A percentile compares a stretch with the other conserved stretches of the same genome.
phyloP scores from a whole-genome alignment of 2,113 vertebrate species.

The Haplochromis burtoni region DNA sequence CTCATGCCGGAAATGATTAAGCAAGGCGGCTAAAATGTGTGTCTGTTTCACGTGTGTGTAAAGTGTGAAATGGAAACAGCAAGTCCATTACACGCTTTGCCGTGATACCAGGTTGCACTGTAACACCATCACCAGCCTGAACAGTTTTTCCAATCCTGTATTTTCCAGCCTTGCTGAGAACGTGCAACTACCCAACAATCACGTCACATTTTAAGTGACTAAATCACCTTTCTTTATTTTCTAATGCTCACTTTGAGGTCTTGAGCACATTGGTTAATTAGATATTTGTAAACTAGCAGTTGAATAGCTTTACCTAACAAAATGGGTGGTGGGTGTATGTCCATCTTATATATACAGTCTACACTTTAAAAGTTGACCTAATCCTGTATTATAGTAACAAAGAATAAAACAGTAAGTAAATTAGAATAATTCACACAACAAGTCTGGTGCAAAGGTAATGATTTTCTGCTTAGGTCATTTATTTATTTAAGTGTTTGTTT shows the following conservation, averaged over 20 bases:
- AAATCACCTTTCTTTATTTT: background rate
- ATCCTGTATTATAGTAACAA: background rate
- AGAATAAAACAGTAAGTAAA: background rate
- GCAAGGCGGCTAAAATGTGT: background rate
- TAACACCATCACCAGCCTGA: background rate
- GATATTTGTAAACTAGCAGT: background rate
- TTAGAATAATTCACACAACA: background rate
- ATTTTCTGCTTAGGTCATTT: background rate
- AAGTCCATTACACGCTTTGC: background rate
- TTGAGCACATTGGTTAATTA: background rate
- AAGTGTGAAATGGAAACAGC: background rate
- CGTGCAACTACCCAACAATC: fast-evolving
- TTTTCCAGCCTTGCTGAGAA: background rate
- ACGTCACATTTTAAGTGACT: background rate
- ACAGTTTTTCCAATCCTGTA: background rate
- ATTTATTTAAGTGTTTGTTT: background rate
- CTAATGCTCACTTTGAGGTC: background rate
- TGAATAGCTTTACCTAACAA: background rate
- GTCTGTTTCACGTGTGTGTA: background rate
- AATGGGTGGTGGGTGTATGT: background rate
- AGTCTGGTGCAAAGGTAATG: background rate
- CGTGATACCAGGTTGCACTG: background rate
- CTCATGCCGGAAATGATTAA: background rate
- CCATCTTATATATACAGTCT: background rate
- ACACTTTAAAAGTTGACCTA: background rate